These are phyloP conservation scores for Ischnura elegans DNA, from an alignment of 2,888 invertebrate genomes.

Conservation along the genomic window DNA sequence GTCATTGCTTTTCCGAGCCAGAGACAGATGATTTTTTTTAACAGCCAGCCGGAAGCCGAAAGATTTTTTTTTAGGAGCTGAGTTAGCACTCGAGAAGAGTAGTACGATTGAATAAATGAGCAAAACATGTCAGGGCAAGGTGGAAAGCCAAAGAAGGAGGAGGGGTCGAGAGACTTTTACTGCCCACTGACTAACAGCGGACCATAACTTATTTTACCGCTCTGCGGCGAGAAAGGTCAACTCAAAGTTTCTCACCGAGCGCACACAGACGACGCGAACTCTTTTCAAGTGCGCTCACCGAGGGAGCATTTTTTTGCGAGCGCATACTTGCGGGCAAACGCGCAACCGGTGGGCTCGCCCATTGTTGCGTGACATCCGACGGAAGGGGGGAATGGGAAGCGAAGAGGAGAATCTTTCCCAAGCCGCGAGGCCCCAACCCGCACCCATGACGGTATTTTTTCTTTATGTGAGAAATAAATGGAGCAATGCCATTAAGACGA, in stretches of 20 bases:
- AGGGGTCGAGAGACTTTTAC: not conserved
- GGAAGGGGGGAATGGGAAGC: conserved; percentile 8
- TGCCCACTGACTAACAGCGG: not conserved
- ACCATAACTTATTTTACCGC: conserved; percentile 22
- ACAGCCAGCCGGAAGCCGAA: not conserved
- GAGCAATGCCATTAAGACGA: not conserved
- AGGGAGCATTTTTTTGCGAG: not conserved
- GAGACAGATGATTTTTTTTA: not conserved
- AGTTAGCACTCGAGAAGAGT: not conserved
- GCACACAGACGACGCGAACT: not conserved
- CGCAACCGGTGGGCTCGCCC: conserved; percentile 7
- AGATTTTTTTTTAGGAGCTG: not conserved
- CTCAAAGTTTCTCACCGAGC: not conserved
- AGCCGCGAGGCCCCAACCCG: not conserved
- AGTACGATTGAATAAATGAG: not conserved
- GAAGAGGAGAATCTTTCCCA: not conserved
- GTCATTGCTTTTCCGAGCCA: not conserved
- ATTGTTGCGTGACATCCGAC: not conserved
- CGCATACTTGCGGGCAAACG: conserved; percentile 12
- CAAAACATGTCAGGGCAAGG: not conserved
- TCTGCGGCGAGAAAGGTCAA: conserved; percentile 31
- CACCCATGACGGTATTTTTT: not conserved
- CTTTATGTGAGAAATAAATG: not conserved
- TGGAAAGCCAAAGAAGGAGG: not conserved
- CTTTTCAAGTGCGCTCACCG: not conserved